Evolutionary conservation across 2,888 invertebrate genomes (phyloP), one percentile per base, ranked within the genome.

Genomic region (Epinotia demarniana): DNA sequence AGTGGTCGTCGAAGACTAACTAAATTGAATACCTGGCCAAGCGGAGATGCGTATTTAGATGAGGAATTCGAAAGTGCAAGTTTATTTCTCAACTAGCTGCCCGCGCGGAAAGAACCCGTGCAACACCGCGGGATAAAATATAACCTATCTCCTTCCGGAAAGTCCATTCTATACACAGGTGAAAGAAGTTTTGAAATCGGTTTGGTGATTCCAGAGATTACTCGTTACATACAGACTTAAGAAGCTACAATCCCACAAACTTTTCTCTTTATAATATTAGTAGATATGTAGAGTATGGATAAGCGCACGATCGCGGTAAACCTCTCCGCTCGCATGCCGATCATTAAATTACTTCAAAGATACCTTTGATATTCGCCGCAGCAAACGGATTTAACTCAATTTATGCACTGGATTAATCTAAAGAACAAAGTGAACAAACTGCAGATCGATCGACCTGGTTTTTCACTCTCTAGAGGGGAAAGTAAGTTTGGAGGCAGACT

Each of bases 371-470:
- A 49, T 61, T 49, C 46, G 18, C 12, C 27, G 13, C 61, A 49
- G 55, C 16, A n/a, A 33, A 53, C 23, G 27, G 27, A 27, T n/a
- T 11, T 4, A 70, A 13, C 18, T 49, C 61, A 61, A 70, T 27
- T 60, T 60, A 61, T 49, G 61, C 49, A 18, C 18, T 61, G 61
- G 55, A 67, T 67, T 70, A 61, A 70, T 61, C 49, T 8, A 27
- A 70, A 70, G 33, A 61, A 70, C 53, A 61, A 70, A 70, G 49
- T 39, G 18, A 61, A 70, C 53, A 61, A 70, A 70, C 61, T 57
- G 18, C 33, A 43, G 13, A 18, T 18, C n/a, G n/a, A 53, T n/a
- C 53, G n/a, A 6, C 43, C 18, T 12, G 62, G 39, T 18, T 62
- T 5, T 18, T 62, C 5, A 18, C 12, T 43, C 33, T 18, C n/a